Evolutionary conservation across 1,140 invertebrate genomes (phyloP), one percentile per base, ranked within the genome.

Genomic region (Oryzaephilus surinamensis): DNA sequence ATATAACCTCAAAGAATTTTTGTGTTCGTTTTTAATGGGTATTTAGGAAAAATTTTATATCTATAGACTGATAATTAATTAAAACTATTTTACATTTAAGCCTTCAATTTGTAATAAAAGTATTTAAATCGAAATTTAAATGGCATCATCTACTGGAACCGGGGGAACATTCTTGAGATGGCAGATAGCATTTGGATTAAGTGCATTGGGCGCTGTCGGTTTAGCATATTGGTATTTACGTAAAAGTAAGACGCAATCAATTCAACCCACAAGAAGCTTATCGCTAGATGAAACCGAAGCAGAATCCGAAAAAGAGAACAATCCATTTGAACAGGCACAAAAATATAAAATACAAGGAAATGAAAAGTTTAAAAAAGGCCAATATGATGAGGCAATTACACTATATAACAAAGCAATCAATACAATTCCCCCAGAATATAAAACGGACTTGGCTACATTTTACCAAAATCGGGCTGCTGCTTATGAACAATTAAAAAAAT

Each of bases 401-500:
- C 75, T 77, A 43, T 97, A 97, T 55, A 85, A 88, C 47, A 74
- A 84, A 65, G 93, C 92, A 1, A 94, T 97, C 41, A 73, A 81
- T 47, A 67, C 77, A 7, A 95, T 90, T 60, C 88, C 90, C 1
- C 52, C 64, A 6, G 77, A 84, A 24, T 74, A 83, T 50, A 67
- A 65, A 18, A 69, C 74, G 2, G 84, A 88, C 46, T 61, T 96
- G 27, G 79, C 92, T 3, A 92, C 84, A 8, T 93, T 90, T 62
- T 95, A 94, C 65, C 93, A 97, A 63, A 97, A 97, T 58, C 76
- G 91, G 57, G 94, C 93, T 4, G 94, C 93, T 23, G 85, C 89
- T 15, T 89, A 91, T 67, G 92, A 96, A 64, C 86, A 92, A 60
- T 68, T 93, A 66, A 84, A 85, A 64, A 86, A 91, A 61, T 86